Evolutionary conservation across 2,113 vertebrate genomes (phyloP).

Genomic region (Cranoglanis bouderius): DNA sequence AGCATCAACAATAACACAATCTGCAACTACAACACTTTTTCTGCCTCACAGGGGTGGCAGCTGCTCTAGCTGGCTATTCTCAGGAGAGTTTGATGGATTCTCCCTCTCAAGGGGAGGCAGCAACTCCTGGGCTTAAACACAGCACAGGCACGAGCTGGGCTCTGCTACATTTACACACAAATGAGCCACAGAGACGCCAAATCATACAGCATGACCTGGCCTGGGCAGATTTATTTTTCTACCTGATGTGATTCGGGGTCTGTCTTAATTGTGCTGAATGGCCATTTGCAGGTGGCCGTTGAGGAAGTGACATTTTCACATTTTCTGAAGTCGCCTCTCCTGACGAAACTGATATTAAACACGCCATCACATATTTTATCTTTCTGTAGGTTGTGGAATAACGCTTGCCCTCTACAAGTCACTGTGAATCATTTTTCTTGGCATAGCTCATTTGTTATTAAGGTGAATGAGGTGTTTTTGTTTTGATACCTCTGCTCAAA

Average conservation of each 20-base stretch:
- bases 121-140: constrained; percentile 67
- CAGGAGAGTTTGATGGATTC: constrained; percentile 74
- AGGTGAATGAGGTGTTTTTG: constrained; percentile 27
- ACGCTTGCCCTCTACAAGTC: constrained; percentile 4
- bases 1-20: constrained; percentile 72
- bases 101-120: constrained; percentile 67
- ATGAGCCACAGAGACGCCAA: constrained; percentile 62
- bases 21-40: constrained; percentile 68
- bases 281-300: constrained; percentile 25
- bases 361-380: neutral
- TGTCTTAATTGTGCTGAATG: constrained; percentile 47
- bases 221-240: constrained; percentile 55
- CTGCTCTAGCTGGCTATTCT: constrained; percentile 69
- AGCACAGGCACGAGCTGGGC: constrained; percentile 57
- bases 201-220: constrained; percentile 53
- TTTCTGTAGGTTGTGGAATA: constrained; percentile 6
- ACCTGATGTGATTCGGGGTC: constrained; percentile 45
- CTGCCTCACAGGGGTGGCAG: constrained; percentile 64
- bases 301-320: constrained; percentile 6
- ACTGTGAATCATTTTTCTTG: constrained; percentile 15
- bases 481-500: constrained; percentile 25
- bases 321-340: neutral
- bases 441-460: constrained; percentile 33
- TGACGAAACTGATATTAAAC: constrained; percentile 9
- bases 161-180: constrained; percentile 70